phyloP scores from a whole-genome alignment of 2,113 vertebrate genomes.

The Dissostichus mawsoni region DNA sequence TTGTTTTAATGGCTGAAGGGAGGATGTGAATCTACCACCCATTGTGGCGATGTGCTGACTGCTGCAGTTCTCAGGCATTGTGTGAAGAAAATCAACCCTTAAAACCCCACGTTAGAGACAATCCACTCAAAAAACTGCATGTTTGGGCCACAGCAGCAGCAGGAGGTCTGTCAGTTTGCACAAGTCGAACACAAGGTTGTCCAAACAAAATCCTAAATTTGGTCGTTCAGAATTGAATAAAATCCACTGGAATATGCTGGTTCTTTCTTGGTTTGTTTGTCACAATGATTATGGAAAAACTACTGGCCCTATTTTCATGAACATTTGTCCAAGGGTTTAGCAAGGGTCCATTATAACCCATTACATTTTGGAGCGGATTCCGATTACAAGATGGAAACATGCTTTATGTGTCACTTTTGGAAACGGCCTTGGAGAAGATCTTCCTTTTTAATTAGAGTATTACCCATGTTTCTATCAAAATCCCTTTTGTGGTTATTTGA shows the following conservation, averaged over 20 bases:
- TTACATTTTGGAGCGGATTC: no score
- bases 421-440: no score
- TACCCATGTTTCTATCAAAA: conserved; percentile 1
- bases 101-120: conserved; percentile 44
- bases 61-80: conserved; percentile 58
- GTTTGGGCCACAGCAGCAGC: conserved; percentile 34
- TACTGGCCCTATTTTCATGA: no score
- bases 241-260: neutral
- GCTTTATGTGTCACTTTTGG: no score
- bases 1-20: conserved; percentile 76
- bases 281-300: no score
- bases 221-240: conserved; percentile 19
- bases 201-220: conserved; percentile 26
- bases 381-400: no score
- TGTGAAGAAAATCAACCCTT: conserved; percentile 54
- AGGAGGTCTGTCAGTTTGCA: conserved; percentile 32
- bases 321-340: no score
- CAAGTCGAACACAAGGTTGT: conserved; percentile 10
- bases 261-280: neutral
- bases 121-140: conserved; percentile 21
- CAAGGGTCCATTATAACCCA: no score
- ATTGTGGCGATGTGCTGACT: conserved; percentile 78
- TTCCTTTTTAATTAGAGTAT: neutral
- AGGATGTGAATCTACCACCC: conserved; percentile 79
- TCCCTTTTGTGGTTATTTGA: neutral